Base-by-base conservation (phyloP, 2,888 invertebrate species). In the Platynereis dumerilii region DNA sequence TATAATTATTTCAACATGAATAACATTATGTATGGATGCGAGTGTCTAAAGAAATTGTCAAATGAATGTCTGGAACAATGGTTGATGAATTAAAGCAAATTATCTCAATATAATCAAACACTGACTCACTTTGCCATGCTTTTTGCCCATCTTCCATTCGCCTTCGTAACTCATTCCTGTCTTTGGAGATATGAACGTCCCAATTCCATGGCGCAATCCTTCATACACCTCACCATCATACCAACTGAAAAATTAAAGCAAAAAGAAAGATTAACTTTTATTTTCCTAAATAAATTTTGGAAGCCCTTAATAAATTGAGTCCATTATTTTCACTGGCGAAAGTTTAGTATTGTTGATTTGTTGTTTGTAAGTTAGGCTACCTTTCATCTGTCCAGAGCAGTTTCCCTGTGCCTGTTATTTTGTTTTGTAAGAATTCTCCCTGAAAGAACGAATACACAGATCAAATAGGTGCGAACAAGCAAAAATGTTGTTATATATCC, bases 41-140 rank as follows among this genome's bases (percentile, higher is more conserved):
- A 17, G 12, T 1, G 34, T 56, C n/a, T 27, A 26, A 28, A 56
- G 17, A 28, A 56, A 29, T 29, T 24, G 55, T n/a, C n/a, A n/a
- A n/a, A n/a, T n/a, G n/a, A n/a, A n/a, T n/a, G n/a, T n/a, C n/a
- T n/a, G n/a, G n/a, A n/a, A n/a, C n/a, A n/a, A n/a, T n/a, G n/a
- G n/a, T n/a, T n/a, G n/a, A n/a, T n/a, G n/a, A n/a, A n/a, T n/a
- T n/a, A n/a, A n/a, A n/a, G n/a, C n/a, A n/a, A n/a, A n/a, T n/a
- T n/a, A n/a, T n/a, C n/a, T n/a, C n/a, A n/a, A n/a, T n/a, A n/a
- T n/a, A n/a, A n/a, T n/a, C n/a, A n/a, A n/a, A n/a, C n/a, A n/a
- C n/a, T n/a, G n/a, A n/a, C n/a, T n/a, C n/a, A 83, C 83, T 75
- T 83, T 83, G 59, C 84, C 84, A 71, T 80, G 77, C 56, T 79